Conservation (phyloP, 1,140 invertebrate species). For the Ectropis grisescens region DNA sequence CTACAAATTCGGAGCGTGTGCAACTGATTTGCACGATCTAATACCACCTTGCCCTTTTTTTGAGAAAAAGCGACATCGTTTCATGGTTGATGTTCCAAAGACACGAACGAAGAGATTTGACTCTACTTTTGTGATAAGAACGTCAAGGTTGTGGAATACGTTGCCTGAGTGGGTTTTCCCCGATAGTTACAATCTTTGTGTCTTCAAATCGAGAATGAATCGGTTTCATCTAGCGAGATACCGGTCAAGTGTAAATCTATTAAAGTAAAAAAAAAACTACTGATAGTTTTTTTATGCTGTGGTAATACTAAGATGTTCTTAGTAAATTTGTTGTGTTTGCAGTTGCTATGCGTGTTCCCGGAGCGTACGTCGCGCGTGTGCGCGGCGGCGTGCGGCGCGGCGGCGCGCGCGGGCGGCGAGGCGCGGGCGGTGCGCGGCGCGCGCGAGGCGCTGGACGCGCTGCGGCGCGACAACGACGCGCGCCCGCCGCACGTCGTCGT, state of each 20-base stretch:
- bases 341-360: conserved; percentile 62
- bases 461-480: conserved; percentile 40
- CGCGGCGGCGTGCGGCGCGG: conserved; percentile 42
- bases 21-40: too few species aligned
- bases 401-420: conserved; percentile 44
- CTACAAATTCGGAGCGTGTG: too few species aligned
- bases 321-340: background rate
- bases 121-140: too few species aligned
- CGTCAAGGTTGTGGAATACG: too few species aligned
- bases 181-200: too few species aligned
- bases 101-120: too few species aligned
- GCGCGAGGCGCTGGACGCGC: conserved; percentile 43
- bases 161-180: too few species aligned
- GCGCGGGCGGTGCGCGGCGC: conserved; percentile 33
- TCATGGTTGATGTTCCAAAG: too few species aligned
- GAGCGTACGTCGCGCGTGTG: conserved; percentile 52
- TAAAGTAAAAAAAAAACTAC: background rate
- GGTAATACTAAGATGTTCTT: background rate
- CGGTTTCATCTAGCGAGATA: background rate
- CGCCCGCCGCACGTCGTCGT: conserved; percentile 47
- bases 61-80: too few species aligned
- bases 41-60: too few species aligned
- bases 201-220: too few species aligned
- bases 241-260: too few species aligned
- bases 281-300: background rate